Conservation (phyloP, 2,888 invertebrate species). For the Acanthacorydalis orientalis region DNA sequence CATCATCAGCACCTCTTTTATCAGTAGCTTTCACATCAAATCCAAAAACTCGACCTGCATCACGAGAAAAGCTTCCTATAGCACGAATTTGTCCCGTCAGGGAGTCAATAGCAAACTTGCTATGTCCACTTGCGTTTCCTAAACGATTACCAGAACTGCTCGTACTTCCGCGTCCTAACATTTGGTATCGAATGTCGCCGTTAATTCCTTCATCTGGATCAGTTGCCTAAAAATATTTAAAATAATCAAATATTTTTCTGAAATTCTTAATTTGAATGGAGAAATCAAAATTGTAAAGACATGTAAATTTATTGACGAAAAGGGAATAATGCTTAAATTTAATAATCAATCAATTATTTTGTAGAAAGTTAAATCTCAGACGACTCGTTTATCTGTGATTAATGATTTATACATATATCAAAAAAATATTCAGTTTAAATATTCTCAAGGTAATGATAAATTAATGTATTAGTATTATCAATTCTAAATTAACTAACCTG, state of each 20-base stretch:
- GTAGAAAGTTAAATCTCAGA: no score
- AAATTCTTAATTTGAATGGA: no score
- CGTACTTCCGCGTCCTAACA: conserved; percentile 30
- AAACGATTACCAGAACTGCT: background rate
- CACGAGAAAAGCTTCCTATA: conserved; percentile 46
- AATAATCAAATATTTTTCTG: background rate
- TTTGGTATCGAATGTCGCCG: conserved; percentile 63
- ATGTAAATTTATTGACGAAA: conserved; percentile 1
- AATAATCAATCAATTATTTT: no score
- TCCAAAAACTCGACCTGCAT: conserved; percentile 62
- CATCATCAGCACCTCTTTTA: conserved; percentile 61
- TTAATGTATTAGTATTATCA: background rate
- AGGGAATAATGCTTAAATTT: no score
- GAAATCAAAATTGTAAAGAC: conserved; percentile 7
- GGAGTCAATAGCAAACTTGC: conserved; percentile 63
- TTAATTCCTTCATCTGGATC: conserved; percentile 63
- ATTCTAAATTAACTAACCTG: conserved; percentile 38
- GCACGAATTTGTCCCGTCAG: conserved; percentile 58
- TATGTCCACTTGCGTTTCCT: conserved; percentile 41
- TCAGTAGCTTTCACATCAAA: conserved; percentile 82
- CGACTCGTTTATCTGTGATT: background rate
- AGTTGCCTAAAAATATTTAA: conserved; percentile 34
- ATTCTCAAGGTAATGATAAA: background rate
- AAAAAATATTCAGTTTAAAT: background rate
- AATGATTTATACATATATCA: background rate